Evolutionary conservation across 2,113 vertebrate species (phyloP).

Genomic region (Fulica atra): DNA sequence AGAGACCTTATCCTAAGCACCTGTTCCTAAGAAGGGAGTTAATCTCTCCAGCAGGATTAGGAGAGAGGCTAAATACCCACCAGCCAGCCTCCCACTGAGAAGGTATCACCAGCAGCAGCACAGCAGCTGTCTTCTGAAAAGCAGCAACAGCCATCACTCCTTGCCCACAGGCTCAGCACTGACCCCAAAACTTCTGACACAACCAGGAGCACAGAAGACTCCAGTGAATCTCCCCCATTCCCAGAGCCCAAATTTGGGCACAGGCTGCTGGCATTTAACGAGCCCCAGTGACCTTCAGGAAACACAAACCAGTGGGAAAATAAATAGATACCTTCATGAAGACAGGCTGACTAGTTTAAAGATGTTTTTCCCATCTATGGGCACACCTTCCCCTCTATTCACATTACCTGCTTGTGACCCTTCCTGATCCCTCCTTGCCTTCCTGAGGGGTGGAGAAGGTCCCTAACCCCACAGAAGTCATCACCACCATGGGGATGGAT

Average conservation of each 20-base stretch:
- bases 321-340: not conserved
- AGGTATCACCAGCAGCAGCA: not conserved
- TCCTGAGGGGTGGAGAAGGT: not conserved
- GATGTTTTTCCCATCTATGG: not conserved
- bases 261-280: accelerated
- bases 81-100: not conserved
- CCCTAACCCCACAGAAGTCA: not conserved
- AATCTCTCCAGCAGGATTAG: not conserved
- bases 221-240: accelerated
- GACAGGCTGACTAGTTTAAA: not conserved
- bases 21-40: not conserved
- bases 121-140: not conserved
- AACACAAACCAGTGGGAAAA: not conserved
- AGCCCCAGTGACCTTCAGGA: not conserved
- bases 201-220: not conserved
- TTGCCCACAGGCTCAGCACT: too few species aligned
- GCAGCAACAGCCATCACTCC: not conserved
- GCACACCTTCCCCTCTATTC: accelerated
- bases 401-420: not conserved
- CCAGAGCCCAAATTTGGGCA: not conserved
- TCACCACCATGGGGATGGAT: not conserved
- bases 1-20: not conserved
- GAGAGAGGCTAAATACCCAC: not conserved
- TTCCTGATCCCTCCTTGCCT: accelerated
- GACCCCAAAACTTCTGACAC: not conserved